Evolutionary conservation across 2,797 vertebrate species (phyloP).

Genomic region (Channallabes apus): DNA sequence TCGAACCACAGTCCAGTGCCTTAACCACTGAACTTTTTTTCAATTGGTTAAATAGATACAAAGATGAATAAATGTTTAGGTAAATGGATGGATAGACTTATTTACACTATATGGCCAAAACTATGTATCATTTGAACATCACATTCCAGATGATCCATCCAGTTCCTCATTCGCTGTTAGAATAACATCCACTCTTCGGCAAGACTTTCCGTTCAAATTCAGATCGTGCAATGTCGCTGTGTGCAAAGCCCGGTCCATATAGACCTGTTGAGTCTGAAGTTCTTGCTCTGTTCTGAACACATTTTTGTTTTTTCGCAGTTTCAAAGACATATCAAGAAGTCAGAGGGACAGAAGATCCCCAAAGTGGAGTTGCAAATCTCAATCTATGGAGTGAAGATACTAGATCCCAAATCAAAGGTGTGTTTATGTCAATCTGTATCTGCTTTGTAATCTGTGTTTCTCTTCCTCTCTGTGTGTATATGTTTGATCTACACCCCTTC

Average conservation of each 20-base stretch:
- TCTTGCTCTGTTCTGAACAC: background rate
- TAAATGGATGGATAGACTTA: background rate
- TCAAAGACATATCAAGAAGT: constrained; percentile 98
- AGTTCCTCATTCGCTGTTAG: background rate
- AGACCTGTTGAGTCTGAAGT: background rate
- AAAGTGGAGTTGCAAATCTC: constrained; percentile 98
- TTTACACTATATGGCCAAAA: background rate
- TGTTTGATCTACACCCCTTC: background rate
- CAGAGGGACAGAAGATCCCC: constrained; percentile 94
- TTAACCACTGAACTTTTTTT: too few relatives aligned
- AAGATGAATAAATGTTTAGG: too few relatives aligned
- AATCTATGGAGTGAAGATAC: constrained; percentile 97
- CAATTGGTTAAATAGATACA: too few relatives aligned
- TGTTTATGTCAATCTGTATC: constrained; percentile 50
- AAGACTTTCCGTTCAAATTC: too few relatives aligned
- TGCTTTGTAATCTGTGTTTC: background rate
- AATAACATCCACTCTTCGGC: background rate
- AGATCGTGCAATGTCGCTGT: background rate
- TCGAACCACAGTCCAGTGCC: too few relatives aligned
- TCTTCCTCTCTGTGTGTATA: background rate
- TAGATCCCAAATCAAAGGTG: constrained; percentile 95
- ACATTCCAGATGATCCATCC: background rate
- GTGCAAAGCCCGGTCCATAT: background rate
- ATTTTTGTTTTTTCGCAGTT: constrained; percentile 75
- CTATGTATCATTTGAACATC: background rate